Conservation (phyloP, 2,888 invertebrate species). For the Perizoma affinitatum region DNA sequence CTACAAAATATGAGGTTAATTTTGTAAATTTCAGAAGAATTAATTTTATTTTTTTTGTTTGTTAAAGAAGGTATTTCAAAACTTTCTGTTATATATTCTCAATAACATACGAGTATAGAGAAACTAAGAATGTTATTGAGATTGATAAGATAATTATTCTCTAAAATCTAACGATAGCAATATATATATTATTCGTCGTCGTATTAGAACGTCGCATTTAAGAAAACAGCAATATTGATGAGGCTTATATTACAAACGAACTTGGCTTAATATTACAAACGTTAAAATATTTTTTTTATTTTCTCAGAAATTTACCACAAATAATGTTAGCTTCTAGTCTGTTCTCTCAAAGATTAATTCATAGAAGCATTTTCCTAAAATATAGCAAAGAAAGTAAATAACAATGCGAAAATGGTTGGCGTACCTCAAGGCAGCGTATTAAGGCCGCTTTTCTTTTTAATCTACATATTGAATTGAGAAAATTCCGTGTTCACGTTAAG, state of each 20-base stretch:
- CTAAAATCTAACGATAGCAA: too few species aligned
- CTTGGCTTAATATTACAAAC: too few species aligned
- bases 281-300: too few species aligned
- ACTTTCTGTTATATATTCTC: too few species aligned
- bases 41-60: not conserved
- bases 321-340: not conserved
- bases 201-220: too few species aligned
- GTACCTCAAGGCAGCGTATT: constrained; percentile 39
- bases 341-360: constrained; percentile 8
- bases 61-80: too few species aligned
- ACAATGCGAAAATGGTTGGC: constrained; percentile 35
- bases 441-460: constrained; percentile 38
- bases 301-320: not conserved
- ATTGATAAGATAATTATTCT: too few species aligned
- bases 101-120: too few species aligned
- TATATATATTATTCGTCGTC: too few species aligned
- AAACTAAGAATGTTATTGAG: too few species aligned
- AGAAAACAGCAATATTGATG: too few species aligned
- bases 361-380: constrained; percentile 11
- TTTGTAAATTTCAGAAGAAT: constrained; percentile 4
- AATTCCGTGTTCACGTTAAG: constrained; percentile 46
- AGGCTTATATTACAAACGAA: too few species aligned
- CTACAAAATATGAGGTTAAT: constrained; percentile 22
- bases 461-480: constrained; percentile 52
- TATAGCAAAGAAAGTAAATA: constrained; percentile 27